Conservation (phyloP, 2,888 invertebrate genomes). For the Oxyscelio sp. region DNA sequence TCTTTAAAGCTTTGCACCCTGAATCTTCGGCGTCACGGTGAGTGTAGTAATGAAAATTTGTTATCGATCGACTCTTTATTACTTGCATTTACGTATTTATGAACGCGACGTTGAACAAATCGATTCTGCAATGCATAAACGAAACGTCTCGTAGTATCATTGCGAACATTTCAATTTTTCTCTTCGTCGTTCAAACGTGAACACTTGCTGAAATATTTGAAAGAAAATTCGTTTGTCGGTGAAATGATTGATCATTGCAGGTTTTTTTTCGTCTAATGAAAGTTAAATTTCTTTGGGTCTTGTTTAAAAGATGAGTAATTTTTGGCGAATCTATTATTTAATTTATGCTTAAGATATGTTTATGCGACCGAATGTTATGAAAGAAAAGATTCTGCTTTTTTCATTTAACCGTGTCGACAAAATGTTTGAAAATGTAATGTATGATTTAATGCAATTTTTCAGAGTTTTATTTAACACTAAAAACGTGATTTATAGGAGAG, state of each 20-base stretch:
- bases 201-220: constrained; percentile 50
- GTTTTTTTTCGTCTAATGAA: not conserved
- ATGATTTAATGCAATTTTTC: too few relatives aligned
- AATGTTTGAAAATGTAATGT: too few relatives aligned
- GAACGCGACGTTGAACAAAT: constrained; percentile 69
- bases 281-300: too few relatives aligned
- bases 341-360: too few relatives aligned
- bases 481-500: too few relatives aligned
- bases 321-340: too few relatives aligned
- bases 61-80: constrained; percentile 70
- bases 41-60: constrained; percentile 68
- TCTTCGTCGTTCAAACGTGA: constrained; percentile 30
- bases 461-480: too few relatives aligned
- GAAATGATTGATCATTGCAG: constrained; percentile 32
- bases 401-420: too few relatives aligned
- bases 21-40: constrained; percentile 54
- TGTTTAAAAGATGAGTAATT: too few relatives aligned
- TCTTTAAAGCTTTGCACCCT: constrained; percentile 38
- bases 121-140: constrained; percentile 64
- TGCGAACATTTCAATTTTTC: constrained; percentile 51
- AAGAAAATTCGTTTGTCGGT: constrained; percentile 40
- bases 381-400: too few relatives aligned
- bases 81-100: constrained; percentile 70
- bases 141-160: constrained; percentile 55
- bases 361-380: too few relatives aligned